phyloP scores from a whole-genome alignment of 2,797 vertebrate species.

The Enteromius argenteus region DNA sequence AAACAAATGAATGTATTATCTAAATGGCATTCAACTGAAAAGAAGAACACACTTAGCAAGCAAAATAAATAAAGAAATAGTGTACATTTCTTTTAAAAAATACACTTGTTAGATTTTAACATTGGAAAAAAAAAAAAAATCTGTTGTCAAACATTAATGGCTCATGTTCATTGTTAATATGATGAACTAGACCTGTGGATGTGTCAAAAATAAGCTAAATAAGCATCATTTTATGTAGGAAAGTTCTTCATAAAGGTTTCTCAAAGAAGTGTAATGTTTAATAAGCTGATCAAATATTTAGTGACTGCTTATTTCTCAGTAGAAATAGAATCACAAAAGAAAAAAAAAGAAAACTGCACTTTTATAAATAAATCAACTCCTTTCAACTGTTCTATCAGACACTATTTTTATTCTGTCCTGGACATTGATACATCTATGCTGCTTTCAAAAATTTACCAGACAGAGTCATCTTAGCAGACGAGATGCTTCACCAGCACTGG shows the following conservation, averaged over 20 bases:
- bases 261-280: not conserved
- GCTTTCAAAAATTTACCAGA: not conserved
- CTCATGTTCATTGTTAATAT: not conserved
- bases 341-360: not conserved
- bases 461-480: not conserved
- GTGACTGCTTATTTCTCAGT: not conserved
- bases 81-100: too few species aligned
- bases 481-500: not conserved
- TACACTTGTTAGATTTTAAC: too few species aligned
- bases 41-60: not conserved
- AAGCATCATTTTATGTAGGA: not conserved
- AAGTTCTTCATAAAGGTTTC: not conserved
- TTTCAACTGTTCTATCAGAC: not conserved
- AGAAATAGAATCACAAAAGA: not conserved
- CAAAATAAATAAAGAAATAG: not conserved
- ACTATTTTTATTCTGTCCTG: not conserved
- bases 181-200: not conserved
- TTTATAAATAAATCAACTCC: constrained; percentile 17
- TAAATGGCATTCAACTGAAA: not conserved
- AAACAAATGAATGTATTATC: not conserved
- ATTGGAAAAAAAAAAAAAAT: too few species aligned
- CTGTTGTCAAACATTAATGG: not conserved
- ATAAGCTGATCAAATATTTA: not conserved
- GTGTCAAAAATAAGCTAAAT: not conserved
- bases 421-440: not conserved